These are phyloP conservation scores for Bos indicus DNA, from an alignment of 2,113 vertebrate species.

Conservation along the genomic window DNA sequence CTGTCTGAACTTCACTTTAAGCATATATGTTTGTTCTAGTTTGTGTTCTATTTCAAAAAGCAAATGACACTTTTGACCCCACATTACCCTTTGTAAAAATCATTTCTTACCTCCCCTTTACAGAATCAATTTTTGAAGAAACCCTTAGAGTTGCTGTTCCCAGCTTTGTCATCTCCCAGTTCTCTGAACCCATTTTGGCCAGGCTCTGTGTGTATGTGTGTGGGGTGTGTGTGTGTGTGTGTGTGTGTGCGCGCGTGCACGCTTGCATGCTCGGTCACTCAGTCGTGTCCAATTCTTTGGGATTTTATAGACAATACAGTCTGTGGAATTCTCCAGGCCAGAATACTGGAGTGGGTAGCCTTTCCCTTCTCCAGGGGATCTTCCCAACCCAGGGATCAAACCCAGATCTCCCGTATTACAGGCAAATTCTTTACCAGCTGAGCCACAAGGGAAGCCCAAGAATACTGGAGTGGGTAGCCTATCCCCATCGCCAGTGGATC, in stretches of 20 bases:
- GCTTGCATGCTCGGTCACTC: accelerated
- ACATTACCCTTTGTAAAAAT: neutral
- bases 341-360: neutral
- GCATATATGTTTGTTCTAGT: neutral
- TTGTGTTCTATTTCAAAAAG: neutral
- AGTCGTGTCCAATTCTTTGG: accelerated
- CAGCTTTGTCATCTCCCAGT: neutral
- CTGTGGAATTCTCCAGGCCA: neutral
- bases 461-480: neutral
- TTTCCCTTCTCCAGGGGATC: neutral
- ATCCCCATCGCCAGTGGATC: neutral
- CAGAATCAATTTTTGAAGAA: neutral
- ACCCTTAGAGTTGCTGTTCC: neutral
- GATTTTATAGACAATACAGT: neutral
- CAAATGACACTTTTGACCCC: neutral
- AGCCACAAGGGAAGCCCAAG: neutral
- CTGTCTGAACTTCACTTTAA: neutral
- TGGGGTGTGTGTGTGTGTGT: too few relatives aligned
- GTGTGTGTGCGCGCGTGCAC: accelerated
- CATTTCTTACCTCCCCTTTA: neutral
- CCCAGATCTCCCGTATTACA: neutral
- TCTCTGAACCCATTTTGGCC: neutral
- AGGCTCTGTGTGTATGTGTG: neutral
- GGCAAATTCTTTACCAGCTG: neutral
- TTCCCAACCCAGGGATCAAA: neutral